Percentiles rank a stretch among this genome's conserved stretches.
Conservation (phyloP, 2,113 vertebrate species). For the Girardinichthys multiradiatus region DNA sequence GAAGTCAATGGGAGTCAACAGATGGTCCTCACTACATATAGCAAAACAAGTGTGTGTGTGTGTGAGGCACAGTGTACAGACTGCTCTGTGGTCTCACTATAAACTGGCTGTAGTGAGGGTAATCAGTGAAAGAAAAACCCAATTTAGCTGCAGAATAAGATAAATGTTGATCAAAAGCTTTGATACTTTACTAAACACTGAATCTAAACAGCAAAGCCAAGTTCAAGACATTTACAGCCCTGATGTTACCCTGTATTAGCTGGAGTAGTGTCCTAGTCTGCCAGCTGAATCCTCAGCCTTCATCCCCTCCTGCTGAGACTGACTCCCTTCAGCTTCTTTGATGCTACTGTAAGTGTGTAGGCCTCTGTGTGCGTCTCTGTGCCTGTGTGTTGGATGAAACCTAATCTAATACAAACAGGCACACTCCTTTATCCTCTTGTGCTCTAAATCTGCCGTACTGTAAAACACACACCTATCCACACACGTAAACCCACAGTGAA, state of each 20-base stretch:
- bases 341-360: constrained; percentile 25
- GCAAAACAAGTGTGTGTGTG: too few relatives aligned
- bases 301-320: constrained; percentile 18
- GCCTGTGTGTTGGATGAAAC: constrained; percentile 18
- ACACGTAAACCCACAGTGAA: background rate
- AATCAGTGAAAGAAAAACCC: constrained; percentile 18
- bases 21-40: too few relatives aligned
- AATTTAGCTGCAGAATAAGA: background rate
- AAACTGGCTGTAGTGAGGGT: background rate
- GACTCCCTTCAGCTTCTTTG: constrained; percentile 10
- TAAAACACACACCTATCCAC: constrained; percentile 15
- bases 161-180: background rate
- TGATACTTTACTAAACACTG: background rate
- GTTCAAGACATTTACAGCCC: background rate
- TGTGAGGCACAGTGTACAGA: background rate
- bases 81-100: background rate
- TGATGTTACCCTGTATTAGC: background rate
- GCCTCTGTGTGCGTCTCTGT: background rate
- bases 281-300: constrained; percentile 19
- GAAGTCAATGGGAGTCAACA: too few relatives aligned
- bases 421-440: constrained; percentile 46
- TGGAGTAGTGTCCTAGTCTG: constrained; percentile 17
- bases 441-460: constrained; percentile 23
- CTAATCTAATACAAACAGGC: constrained; percentile 50
- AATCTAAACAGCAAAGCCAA: background rate